Conservation (phyloP, 1,140 invertebrate genomes). For the Eumaeus atala region DNA sequence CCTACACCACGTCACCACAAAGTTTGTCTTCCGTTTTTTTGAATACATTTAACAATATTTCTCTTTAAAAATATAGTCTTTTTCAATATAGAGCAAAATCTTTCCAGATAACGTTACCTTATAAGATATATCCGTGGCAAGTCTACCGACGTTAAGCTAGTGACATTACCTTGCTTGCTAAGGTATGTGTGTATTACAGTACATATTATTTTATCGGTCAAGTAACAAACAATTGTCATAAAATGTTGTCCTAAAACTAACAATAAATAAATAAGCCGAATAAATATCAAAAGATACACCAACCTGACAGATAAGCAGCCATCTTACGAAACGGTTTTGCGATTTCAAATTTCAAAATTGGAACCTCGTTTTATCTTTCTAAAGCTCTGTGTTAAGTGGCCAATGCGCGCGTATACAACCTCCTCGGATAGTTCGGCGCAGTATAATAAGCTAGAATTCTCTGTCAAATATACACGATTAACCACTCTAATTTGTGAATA, state of each 20-base stretch:
- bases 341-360: slow-evolving; percentile 38
- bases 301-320: slow-evolving; percentile 33
- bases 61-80: too few species aligned
- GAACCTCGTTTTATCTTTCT: slow-evolving; percentile 41
- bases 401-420: slow-evolving; percentile 26
- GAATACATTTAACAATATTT: too few species aligned
- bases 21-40: too few species aligned
- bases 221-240: background rate
- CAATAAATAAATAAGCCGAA: slow-evolving; percentile 7
- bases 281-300: slow-evolving; percentile 21
- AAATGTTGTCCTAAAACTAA: background rate
- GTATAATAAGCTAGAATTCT: slow-evolving; percentile 27
- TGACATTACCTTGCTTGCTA: too few species aligned
- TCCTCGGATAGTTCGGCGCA: slow-evolving; percentile 22
- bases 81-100: too few species aligned
- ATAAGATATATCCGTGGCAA: too few species aligned
- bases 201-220: background rate
- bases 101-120: too few species aligned
- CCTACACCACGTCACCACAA: too few species aligned
- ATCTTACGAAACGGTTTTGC: slow-evolving; percentile 31
- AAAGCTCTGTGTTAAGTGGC: slow-evolving; percentile 39
- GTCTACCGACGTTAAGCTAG: too few species aligned
- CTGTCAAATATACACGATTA: slow-evolving; percentile 19
- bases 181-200: too few species aligned
- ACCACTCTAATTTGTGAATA: slow-evolving; percentile 16